A percentile compares a stretch with the other conserved stretches of the same genome.
These are phyloP conservation scores for Actenoides hombroni DNA, from an alignment of 2,113 vertebrate genomes.

Conservation along the genomic window DNA sequence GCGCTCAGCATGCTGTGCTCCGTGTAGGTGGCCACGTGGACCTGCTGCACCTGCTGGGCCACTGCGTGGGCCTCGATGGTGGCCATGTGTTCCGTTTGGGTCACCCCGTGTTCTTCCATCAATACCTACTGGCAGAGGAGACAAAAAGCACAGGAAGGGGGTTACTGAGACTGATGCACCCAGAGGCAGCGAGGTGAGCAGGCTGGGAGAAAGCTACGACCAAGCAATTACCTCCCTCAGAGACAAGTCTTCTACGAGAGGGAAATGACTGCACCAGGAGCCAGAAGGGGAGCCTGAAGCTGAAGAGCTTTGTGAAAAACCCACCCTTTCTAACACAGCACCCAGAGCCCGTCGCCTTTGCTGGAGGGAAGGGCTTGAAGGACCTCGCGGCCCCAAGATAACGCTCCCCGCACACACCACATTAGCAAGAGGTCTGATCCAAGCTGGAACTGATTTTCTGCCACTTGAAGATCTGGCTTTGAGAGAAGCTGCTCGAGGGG, in stretches of 20 bases:
- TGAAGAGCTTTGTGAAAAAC: background rate
- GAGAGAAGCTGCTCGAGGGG: background rate
- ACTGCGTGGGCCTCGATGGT: slow-evolving; percentile 95
- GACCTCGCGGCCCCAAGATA: background rate
- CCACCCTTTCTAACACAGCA: accelerated
- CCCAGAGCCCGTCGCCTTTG: background rate
- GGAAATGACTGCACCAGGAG: background rate
- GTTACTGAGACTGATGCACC: background rate
- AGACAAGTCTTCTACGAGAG: accelerated
- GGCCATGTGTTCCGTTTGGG: slow-evolving; percentile 92
- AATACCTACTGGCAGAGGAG: slow-evolving; percentile 52
- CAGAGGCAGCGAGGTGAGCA: background rate
- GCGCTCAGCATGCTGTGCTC: slow-evolving; percentile 94
- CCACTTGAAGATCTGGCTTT: background rate
- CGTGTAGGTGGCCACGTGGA: slow-evolving; percentile 92
- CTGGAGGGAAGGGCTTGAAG: background rate
- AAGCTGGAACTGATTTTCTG: background rate
- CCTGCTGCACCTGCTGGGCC: slow-evolving; percentile 91
- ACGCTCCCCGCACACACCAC: too few species aligned
- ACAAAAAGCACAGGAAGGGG: background rate
- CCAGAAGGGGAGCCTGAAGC: background rate
- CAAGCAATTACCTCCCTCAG: background rate
- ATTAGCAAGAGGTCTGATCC: too few species aligned
- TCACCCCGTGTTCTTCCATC: slow-evolving; percentile 93
- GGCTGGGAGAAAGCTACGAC: background rate